Evolutionary conservation across 2,113 vertebrate genomes (phyloP).

Genomic region (Platysternon megacephalum): DNA sequence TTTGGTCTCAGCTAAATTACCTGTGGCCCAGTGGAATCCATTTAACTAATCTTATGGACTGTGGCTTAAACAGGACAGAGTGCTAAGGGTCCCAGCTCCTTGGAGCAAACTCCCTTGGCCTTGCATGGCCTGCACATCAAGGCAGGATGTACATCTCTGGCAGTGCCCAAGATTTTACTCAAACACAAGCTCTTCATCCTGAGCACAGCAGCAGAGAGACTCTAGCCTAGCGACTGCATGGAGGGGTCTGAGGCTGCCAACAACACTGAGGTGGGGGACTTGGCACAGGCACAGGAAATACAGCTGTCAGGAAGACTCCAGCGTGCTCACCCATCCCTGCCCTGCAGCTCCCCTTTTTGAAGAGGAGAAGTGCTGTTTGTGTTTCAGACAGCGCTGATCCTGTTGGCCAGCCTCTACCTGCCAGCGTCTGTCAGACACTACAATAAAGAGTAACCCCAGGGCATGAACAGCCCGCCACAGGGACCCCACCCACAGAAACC

Average conservation of each 20-base stretch:
- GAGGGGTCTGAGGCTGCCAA: neutral
- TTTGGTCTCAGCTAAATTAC: neutral
- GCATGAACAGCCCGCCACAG: slow-evolving; percentile 65
- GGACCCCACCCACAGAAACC: slow-evolving; percentile 46
- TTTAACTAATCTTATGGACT: neutral
- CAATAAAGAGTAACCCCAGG: slow-evolving; percentile 43
- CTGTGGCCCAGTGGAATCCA: neutral
- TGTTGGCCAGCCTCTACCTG: slow-evolving; percentile 68
- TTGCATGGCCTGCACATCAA: rapidly evolving
- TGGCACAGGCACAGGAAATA: slow-evolving; percentile 55
- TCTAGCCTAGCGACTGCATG: neutral
- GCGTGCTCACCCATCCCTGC: slow-evolving; percentile 48
- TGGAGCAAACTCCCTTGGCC: rapidly evolving
- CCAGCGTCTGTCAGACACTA: slow-evolving; percentile 69
- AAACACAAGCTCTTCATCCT: neutral
- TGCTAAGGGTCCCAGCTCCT: neutral
- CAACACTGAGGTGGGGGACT: neutral
- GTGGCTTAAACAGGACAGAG: neutral
- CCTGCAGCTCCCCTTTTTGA: slow-evolving; percentile 45
- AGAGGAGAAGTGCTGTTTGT: neutral
- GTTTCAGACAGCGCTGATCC: slow-evolving; percentile 54
- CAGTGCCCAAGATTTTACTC: rapidly evolving
- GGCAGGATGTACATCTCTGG: rapidly evolving
- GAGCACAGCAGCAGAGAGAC: neutral
- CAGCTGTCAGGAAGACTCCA: slow-evolving; percentile 51